Base-by-base conservation (phyloP, 2,113 vertebrate species). In the Ploceus nigricollis region DNA sequence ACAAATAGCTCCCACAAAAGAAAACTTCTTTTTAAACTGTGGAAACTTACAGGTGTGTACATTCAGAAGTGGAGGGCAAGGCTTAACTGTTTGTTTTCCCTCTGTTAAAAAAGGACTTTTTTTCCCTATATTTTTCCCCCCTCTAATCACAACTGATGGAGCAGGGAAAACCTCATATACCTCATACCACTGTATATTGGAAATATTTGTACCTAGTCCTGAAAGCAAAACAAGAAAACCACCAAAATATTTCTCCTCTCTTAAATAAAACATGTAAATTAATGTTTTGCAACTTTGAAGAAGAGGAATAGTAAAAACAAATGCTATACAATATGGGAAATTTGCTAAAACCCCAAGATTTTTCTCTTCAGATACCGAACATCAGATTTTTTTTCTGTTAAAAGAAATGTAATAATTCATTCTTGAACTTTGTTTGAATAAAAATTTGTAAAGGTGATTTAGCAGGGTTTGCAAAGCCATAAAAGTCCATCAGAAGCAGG, bases 81-180 rank as follows among this genome's bases (percentile, higher is more conserved):
- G 23, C 20, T 81, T 44, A 81, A 66, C 11, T 37, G 1, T 2
- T 53, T 84, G 24, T 30, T 79, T 82, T 42, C 17, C 28, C 5
- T 71, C 28, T 31, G 18, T 65, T 71, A 37, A 37, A 82, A 85
- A 6, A 53, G 6, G 13, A 37, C 4, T 5, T 39, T 33, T 42
- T n/a, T n/a, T 60, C 27, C 10, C 28, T 45, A 4, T 12, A 53
- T 20, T 19, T 9, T 3, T 2, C 2, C 2, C 2, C 10, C 4
- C 9, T 11, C 6, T 23, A 47, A 11, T 47, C n/a, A 16, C 10
- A 75, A 56, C 21, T 12, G 20, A 23, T 18, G 23, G 24, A 85
- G 8, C 11, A 90, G 17, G 13, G 9, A 89, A 86, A 57, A 6
- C 48, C 16, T 77, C 13, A 58, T 16, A 23, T 25, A 68, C 27